A percentile compares a stretch with the other conserved stretches of the same genome.
phyloP scores from a whole-genome alignment of 2,888 invertebrate genomes.

The Dione juno region DNA sequence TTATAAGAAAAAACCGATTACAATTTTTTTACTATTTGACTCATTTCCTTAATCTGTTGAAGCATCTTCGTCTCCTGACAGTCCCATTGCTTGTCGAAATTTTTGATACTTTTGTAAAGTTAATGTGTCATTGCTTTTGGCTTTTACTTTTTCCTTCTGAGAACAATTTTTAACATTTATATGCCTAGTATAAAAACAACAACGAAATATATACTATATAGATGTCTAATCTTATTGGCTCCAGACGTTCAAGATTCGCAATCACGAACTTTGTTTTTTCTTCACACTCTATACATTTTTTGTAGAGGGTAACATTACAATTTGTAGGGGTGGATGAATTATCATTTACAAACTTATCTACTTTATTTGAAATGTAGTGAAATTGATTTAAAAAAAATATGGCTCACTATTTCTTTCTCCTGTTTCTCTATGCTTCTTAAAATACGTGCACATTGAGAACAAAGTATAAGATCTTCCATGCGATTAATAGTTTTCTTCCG shows the following conservation, averaged over 20 bases:
- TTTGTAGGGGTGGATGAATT: no score
- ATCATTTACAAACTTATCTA: no score
- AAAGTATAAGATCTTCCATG: conserved; percentile 76
- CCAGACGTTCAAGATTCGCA: no score
- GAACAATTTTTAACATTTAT: background rate
- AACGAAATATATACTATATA: no score
- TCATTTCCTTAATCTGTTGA: conserved; percentile 66
- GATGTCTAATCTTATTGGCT: no score
- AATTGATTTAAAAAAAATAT: conserved; percentile 17
- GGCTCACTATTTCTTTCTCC: conserved; percentile 73
- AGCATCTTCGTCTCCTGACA: conserved; percentile 73
- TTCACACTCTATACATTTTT: no score
- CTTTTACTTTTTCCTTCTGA: conserved; percentile 75
- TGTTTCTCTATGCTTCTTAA: conserved; percentile 73
- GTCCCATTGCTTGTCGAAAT: conserved; percentile 75
- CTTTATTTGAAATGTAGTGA: no score
- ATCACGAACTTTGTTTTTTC: no score
- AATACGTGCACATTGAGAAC: conserved; percentile 70
- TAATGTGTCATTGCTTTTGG: conserved; percentile 59
- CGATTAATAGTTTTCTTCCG: conserved; percentile 76
- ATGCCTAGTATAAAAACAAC: background rate
- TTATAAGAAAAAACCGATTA: conserved; percentile 2
- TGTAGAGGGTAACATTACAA: no score
- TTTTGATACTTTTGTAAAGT: conserved; percentile 67
- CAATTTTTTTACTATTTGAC: conserved; percentile 11